Base-by-base conservation (phyloP, 2,797 vertebrate genomes). In the Rhyacichthys aspro region DNA sequence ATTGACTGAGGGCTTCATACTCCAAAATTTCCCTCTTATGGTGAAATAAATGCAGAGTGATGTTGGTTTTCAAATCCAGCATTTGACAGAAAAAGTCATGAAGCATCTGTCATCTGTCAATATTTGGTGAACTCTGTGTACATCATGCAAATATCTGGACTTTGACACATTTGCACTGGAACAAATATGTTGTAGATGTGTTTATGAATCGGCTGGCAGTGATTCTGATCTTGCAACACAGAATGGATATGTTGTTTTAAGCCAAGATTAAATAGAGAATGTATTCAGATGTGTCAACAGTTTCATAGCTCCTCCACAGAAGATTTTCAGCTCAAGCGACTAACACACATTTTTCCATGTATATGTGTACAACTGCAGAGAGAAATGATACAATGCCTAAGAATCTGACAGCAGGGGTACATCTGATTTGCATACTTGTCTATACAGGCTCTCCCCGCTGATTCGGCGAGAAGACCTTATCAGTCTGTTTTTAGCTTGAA, bases 341-440 rank as follows among this genome's bases (percentile, higher is more conserved):
- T 41, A 15, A 63, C 16, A 62, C 45, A 62, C 48, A 55, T 43
- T 60, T 44, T 48, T 59, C 47, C 16, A 37, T 1, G 59, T 36
- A 39, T 10, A 1, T 15, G 56, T 68, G 11, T 36, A 50, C 15
- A 70, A 67, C 53, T 9, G 62, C 59, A 46, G 59, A 65, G 68
- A 53, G 62, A 67, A 55, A 46, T 7, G 9, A 34, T 15, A 63
- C 68, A 54, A 19, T 54, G 72, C 44, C 56, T 59, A 5, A 36
- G 45, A 70, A 56, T 67, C 11, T 78, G 72, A 84, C 75, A 76
- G 70, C 39, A 14, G 61, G 34, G 66, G 63, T 48, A 53, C 68
- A 33, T 70, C 70, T 64, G 52, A 83, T 88, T 83, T 87, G 76
- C 86, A 88, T 88, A 76, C 58, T 67, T 69, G 81, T 74, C 78